Percentiles rank a stretch among this genome's conserved stretches.
phyloP scores from a whole-genome alignment of 2,888 invertebrate species.

The Polydesmus complanatus region DNA sequence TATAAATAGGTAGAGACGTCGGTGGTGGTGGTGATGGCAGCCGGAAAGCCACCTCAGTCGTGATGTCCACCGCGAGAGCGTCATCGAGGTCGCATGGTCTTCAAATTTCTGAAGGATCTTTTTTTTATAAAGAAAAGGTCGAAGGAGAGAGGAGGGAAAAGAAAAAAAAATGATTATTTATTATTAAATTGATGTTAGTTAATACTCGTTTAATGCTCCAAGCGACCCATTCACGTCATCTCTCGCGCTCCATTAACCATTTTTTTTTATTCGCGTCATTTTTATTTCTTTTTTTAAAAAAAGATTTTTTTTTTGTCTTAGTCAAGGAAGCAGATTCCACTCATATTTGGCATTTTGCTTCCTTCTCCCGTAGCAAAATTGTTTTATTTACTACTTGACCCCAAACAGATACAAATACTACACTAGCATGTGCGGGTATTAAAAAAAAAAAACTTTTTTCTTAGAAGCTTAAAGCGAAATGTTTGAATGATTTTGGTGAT shows the following conservation, averaged over 20 bases:
- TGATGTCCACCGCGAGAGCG: no score
- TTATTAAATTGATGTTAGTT: no score
- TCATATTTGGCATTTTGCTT: not conserved
- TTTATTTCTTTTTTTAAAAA: not conserved
- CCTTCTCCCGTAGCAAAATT: not conserved
- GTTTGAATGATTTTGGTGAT: not conserved
- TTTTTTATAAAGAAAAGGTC: no score
- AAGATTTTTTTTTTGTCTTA: not conserved
- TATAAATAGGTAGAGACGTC: no score
- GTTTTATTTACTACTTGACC: not conserved
- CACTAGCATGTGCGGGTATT: not conserved
- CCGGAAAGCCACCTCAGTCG: no score
- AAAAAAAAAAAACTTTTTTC: not conserved
- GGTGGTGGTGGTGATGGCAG: no score
- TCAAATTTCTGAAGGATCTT: no score
- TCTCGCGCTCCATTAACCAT: not conserved
- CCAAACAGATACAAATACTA: not conserved
- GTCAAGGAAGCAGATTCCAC: not conserved
- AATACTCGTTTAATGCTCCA: no score
- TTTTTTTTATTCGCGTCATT: not conserved
- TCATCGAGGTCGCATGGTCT: no score
- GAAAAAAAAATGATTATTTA: no score
- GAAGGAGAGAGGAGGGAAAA: no score
- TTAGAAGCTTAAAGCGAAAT: not conserved
- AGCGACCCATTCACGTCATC: no score